These are phyloP conservation scores for Glossophaga mutica DNA, from an alignment of 2,797 vertebrate species.

Conservation along the genomic window DNA sequence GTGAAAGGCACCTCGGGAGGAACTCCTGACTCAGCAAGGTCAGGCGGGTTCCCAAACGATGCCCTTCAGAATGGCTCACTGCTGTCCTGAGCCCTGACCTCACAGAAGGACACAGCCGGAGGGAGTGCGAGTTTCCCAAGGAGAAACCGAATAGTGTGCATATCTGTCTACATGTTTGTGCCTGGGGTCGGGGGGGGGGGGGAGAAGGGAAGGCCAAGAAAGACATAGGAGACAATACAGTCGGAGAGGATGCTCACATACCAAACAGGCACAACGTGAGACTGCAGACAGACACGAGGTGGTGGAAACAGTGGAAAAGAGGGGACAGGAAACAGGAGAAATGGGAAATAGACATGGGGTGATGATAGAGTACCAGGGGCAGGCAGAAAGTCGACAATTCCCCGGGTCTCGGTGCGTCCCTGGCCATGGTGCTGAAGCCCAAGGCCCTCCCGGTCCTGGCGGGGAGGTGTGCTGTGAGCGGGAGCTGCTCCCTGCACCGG, in stretches of 20 bases:
- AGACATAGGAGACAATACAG: background rate
- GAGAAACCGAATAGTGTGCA: background rate
- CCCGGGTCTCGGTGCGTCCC: background rate
- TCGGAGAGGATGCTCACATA: background rate
- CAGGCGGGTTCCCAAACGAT: background rate
- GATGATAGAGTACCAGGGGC: background rate
- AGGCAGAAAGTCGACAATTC: background rate
- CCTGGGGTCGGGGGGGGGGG: rapidly evolving
- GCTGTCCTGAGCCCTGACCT: background rate
- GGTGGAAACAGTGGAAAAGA: background rate
- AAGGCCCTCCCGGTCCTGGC: background rate
- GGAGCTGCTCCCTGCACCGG: too few relatives aligned
- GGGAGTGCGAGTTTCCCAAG: background rate
- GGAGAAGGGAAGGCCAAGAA: background rate
- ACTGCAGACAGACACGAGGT: background rate
- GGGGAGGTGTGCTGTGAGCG: background rate
- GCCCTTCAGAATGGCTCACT: background rate
- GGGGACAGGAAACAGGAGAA: background rate
- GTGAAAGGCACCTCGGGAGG: background rate
- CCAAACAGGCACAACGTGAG: background rate
- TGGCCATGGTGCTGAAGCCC: slow-evolving; percentile 50
- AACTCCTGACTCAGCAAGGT: background rate
- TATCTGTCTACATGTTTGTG: background rate
- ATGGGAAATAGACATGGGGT: background rate
- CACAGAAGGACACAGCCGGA: background rate